Conservation (phyloP, 2,797 vertebrate genomes). For the Thunnus albacares region DNA sequence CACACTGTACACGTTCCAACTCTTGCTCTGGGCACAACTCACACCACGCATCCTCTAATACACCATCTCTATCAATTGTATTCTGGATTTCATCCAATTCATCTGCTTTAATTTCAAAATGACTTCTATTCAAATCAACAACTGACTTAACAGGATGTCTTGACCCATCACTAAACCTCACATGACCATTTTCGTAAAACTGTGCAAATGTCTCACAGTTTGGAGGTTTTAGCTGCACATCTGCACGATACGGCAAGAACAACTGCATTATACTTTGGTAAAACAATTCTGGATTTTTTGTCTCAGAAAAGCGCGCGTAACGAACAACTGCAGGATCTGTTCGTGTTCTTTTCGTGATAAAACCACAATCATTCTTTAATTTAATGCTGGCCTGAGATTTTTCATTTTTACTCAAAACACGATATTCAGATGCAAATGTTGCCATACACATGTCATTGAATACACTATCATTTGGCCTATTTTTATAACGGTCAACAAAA, state of each 20-base stretch:
- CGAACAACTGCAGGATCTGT: constrained; percentile 32
- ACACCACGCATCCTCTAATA: no score
- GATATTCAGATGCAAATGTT: constrained; percentile 48
- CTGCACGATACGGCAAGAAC: not conserved
- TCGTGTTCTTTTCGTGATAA: constrained; percentile 12
- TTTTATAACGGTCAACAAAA: not conserved
- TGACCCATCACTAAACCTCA: no score
- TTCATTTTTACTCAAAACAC: constrained; percentile 2
- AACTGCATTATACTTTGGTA: not conserved
- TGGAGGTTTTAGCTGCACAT: not conserved
- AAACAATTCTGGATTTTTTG: not conserved
- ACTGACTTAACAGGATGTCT: no score
- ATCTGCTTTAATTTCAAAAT: constrained; percentile 2
- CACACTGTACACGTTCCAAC: no score
- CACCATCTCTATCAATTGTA: no score
- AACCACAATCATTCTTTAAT: not conserved
- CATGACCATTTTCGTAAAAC: no score
- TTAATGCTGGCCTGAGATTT: not conserved
- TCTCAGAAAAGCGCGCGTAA: constrained; percentile 42
- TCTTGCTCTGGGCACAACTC: no score
- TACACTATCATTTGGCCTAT: not conserved
- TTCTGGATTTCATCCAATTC: not conserved
- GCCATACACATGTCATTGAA: constrained; percentile 45
- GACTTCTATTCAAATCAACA: not conserved
- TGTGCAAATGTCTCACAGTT: no score